These are phyloP conservation scores for Amorpha juglandis DNA, from an alignment of 2,888 invertebrate species.

Conservation along the genomic window DNA sequence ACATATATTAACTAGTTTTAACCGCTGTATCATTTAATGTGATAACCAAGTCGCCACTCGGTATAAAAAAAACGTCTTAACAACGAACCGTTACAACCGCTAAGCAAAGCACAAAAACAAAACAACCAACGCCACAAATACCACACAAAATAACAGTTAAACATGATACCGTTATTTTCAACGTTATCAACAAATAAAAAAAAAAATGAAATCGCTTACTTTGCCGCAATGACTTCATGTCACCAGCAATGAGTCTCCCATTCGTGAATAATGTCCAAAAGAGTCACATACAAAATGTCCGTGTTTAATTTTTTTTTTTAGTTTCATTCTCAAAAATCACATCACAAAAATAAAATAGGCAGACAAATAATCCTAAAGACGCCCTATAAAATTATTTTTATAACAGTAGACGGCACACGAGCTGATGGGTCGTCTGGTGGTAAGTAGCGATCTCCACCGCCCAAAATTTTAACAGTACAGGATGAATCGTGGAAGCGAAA, in stretches of 20 bases:
- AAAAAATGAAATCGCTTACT: conserved; percentile 65
- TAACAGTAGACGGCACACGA: too few relatives aligned
- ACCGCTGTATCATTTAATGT: too few relatives aligned
- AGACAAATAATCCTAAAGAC: neutral
- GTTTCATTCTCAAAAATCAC: conserved; percentile 71
- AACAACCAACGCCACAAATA: neutral
- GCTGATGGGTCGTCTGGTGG: too few relatives aligned
- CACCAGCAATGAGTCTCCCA: conserved; percentile 36
- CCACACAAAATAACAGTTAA: neutral
- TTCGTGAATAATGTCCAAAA: neutral
- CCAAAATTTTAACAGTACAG: too few relatives aligned
- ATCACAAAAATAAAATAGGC: conserved; percentile 22
- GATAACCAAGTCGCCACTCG: too few relatives aligned
- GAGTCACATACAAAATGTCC: conserved; percentile 17
- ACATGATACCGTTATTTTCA: neutral
- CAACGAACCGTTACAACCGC: conserved; percentile 19
- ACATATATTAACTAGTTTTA: too few relatives aligned
- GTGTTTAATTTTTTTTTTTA: conserved; percentile 30
- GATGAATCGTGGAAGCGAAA: too few relatives aligned
- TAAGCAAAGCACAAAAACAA: neutral
- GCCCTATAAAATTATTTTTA: neutral
- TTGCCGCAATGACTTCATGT: conserved; percentile 52
- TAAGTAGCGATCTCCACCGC: too few relatives aligned
- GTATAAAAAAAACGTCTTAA: too few relatives aligned
- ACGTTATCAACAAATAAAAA: conserved; percentile 42